Conservation (phyloP, 2,797 vertebrate species). For the Aldrovandia affinis region DNA sequence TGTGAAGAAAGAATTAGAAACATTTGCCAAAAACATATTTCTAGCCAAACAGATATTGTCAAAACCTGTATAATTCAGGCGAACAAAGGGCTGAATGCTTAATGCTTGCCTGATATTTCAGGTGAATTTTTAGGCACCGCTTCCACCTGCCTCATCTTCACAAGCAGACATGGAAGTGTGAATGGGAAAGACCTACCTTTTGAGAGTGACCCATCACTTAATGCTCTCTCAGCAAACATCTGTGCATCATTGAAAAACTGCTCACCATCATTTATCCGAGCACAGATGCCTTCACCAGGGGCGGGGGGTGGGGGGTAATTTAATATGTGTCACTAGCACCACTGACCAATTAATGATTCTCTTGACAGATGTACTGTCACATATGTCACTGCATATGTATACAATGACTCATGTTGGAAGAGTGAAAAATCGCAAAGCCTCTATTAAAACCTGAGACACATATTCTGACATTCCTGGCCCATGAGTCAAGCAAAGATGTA, state of each 20-base stretch:
- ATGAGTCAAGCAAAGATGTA: neutral
- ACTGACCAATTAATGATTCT: neutral
- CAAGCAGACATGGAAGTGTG: slow-evolving; percentile 4
- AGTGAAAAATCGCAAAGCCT: too few species aligned
- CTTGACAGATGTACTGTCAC: neutral
- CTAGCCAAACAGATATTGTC: slow-evolving; percentile 26
- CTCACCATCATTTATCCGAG: neutral
- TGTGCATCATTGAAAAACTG: neutral
- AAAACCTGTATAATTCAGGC: neutral
- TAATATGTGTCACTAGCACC: neutral
- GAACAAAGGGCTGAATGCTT: neutral
- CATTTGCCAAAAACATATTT: slow-evolving; percentile 21
- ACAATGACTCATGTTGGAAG: too few species aligned
- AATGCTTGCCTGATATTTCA: neutral
- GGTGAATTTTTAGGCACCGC: neutral
- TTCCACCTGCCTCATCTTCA: neutral
- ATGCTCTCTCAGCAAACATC: neutral
- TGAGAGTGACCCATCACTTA: neutral
- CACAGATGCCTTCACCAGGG: neutral
- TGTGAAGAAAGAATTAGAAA: neutral
- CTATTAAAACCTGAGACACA: neutral
- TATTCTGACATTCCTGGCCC: neutral
- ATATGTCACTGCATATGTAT: neutral
- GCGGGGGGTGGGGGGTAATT: neutral
- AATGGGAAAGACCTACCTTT: neutral